Percentiles rank a stretch among this genome's conserved stretches.
Evolutionary conservation across 1,140 invertebrate species (phyloP).

Genomic region (Lepidurus arcticus): DNA sequence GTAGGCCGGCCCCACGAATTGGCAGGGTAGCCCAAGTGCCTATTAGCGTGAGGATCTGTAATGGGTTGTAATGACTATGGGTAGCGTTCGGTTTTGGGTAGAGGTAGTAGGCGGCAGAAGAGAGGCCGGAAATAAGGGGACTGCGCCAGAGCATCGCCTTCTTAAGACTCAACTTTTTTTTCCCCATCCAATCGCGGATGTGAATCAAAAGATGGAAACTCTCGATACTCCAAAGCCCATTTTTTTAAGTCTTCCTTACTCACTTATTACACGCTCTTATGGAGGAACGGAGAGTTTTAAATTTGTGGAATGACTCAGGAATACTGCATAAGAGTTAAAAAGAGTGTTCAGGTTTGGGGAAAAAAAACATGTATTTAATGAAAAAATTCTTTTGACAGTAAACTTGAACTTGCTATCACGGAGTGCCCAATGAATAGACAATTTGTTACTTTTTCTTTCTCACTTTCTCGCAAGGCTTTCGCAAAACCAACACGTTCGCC

Average conservation of each 20-base stretch:
- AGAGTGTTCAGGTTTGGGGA: too few relatives aligned
- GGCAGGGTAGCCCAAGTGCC: not conserved
- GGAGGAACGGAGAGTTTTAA: not conserved
- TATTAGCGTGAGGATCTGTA: not conserved
- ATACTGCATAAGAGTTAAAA: too few relatives aligned
- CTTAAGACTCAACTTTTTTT: not conserved
- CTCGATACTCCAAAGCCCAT: not conserved
- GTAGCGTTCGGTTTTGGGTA: not conserved
- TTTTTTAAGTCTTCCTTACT: not conserved
- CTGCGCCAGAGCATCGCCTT: too few relatives aligned
- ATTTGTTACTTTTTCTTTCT: too few relatives aligned
- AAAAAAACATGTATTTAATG: too few relatives aligned
- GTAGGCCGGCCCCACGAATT: not conserved
- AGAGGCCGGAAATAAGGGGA: not conserved
- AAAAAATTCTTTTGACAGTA: too few relatives aligned
- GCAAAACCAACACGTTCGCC: too few relatives aligned
- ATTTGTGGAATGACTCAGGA: too few relatives aligned
- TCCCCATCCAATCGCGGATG: not conserved
- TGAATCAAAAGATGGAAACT: not conserved
- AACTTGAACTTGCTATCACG: too few relatives aligned
- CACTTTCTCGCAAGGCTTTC: too few relatives aligned
- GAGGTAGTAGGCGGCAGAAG: not conserved
- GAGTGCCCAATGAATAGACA: too few relatives aligned
- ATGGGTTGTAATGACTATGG: conserved; percentile 18
- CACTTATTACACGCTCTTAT: not conserved